phyloP scores from a whole-genome alignment of 2,888 invertebrate species.

The Trissolcus brochymenae region DNA sequence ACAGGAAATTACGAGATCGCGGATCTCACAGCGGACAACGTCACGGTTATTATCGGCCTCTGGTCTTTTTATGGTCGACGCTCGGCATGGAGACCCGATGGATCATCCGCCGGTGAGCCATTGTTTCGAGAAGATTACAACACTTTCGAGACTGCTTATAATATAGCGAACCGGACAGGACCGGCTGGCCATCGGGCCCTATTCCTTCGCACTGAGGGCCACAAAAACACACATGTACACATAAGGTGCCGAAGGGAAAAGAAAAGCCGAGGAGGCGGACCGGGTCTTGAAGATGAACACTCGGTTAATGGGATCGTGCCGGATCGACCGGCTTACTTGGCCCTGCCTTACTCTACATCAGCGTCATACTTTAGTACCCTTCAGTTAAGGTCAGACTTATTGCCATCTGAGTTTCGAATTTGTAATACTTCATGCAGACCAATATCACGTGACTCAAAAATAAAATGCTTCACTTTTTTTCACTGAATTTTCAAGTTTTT shows the following conservation, averaged over 20 bases:
- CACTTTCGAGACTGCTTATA: constrained; percentile 75
- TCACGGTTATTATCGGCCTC: constrained; percentile 73
- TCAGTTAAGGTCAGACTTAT: constrained; percentile 24
- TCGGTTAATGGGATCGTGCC: constrained; percentile 61
- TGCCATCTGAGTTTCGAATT: constrained; percentile 26
- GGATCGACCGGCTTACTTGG: constrained; percentile 38
- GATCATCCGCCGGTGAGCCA: constrained; percentile 70
- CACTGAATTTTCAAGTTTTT: too few relatives aligned
- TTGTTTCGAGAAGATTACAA: constrained; percentile 76
- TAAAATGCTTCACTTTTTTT: too few relatives aligned
- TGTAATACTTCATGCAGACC: constrained; percentile 11
- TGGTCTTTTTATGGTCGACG: constrained; percentile 67
- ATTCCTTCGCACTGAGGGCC: constrained; percentile 49
- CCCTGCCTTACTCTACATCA: constrained; percentile 30
- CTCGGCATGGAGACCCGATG: constrained; percentile 35
- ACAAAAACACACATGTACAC: constrained; percentile 56
- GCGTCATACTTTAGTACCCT: constrained; percentile 35
- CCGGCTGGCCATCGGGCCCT: constrained; percentile 59
- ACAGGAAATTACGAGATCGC: constrained; percentile 60
- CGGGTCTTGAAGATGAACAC: constrained; percentile 44
- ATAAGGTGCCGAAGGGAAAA: constrained; percentile 47
- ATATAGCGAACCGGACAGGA: constrained; percentile 69
- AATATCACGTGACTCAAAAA: neutral
- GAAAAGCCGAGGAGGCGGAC: constrained; percentile 42
- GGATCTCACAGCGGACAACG: constrained; percentile 63